Evolutionary conservation across 2,888 invertebrate species (phyloP), one percentile per base, ranked within the genome.

Genomic region (Limnephilus auricula): DNA sequence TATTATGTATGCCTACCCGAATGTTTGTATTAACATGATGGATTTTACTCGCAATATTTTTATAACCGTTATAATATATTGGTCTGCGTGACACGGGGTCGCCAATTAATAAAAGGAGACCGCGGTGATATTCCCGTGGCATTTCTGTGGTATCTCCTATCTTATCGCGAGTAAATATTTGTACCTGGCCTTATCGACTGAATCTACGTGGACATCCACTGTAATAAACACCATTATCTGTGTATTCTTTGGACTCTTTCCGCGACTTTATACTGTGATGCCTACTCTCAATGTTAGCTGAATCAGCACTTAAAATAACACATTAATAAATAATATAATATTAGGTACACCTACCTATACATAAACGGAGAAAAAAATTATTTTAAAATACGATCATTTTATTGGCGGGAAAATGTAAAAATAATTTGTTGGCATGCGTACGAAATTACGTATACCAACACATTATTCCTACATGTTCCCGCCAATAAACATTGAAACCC

Each of bases 81-180:
- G 25, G 65, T 25, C 25, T 65, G 65, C 25, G 25, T 9, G 25
- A n/a, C 65, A 65, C 65, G 9, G 65, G 65, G 65, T 65, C 25
- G 65, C 25, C 65, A 65, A 65, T 65, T 65, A 65, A 65, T 65
- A 65, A 65, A 65, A 65, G 65, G 25, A 65, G 65, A 65, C 65
- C 65, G 65, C 65, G 25, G 87, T 34, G 87, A 78, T 88, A 88
- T 78, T 88, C 78, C 87, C 87, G 65, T 34, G 78, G 78, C 78
- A 78, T 32, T 83, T 15, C 5, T 83, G 45, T 37, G 65, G 65
- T 65, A 65, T 65, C 65, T 83, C 65, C 4, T 90, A 90, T 90
- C 90, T 90, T 90, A 90, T 90, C 90, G 40, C 32, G 34, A 34
- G 34, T 82, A 90, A 90, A 90, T 90, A 83, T 90, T 90, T 84